Conservation (phyloP, 2,888 invertebrate genomes). For the Pediacus dermestoides region DNA sequence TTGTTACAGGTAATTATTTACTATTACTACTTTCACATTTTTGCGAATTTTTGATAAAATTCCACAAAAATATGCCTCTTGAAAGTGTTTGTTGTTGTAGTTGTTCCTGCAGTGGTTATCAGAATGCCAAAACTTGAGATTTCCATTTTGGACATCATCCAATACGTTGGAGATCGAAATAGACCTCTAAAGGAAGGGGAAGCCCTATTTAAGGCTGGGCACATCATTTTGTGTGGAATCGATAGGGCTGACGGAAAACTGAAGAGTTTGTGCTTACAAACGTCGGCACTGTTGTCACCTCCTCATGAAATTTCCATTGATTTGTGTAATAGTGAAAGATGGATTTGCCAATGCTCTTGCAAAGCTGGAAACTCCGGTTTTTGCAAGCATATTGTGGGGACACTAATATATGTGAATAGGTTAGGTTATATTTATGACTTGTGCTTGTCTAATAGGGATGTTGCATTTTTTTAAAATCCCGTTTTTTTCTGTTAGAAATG, state of each 20-base stretch:
- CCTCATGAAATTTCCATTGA: slow-evolving; percentile 7
- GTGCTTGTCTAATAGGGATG: too few species aligned
- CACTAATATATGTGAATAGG: slow-evolving; percentile 8
- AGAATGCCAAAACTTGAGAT: too few species aligned
- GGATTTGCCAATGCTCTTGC: slow-evolving; percentile 8
- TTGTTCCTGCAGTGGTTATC: too few species aligned
- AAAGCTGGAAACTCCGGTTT: slow-evolving; percentile 9
- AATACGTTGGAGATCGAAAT: slow-evolving; percentile 10
- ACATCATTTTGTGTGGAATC: slow-evolving; percentile 10
- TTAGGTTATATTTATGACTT: slow-evolving; percentile 3
- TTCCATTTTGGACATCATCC: slow-evolving; percentile 11
- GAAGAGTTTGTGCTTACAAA: slow-evolving; percentile 9
- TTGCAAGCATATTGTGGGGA: slow-evolving; percentile 8
- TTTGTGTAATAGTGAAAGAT: slow-evolving; percentile 6
- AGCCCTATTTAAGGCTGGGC: slow-evolving; percentile 8
- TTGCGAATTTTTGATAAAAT: too few species aligned
- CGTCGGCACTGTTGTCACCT: slow-evolving; percentile 6
- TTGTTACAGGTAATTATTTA: too few species aligned
- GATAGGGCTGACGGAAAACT: too few species aligned
- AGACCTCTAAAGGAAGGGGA: slow-evolving; percentile 7
- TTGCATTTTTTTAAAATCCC: too few species aligned
- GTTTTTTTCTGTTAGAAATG: too few species aligned
- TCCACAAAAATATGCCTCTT: too few species aligned
- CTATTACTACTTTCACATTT: too few species aligned
- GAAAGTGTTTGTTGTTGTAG: too few species aligned